phyloP scores from a whole-genome alignment of 2,888 invertebrate species.

The Trichopoda pennipes region DNA sequence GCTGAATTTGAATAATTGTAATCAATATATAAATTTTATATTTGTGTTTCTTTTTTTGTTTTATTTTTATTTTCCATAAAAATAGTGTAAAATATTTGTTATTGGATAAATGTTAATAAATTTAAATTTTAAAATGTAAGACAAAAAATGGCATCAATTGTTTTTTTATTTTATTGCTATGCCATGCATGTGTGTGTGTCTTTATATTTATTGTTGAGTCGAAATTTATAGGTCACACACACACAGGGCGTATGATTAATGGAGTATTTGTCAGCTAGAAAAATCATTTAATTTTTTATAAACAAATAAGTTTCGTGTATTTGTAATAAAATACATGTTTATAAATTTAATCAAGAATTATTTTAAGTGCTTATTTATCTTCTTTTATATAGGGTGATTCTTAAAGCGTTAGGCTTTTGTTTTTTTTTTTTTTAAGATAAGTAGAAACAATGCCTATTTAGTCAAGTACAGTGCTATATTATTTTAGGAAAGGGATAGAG shows the following conservation, averaged over 20 bases:
- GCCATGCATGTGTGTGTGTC: neutral
- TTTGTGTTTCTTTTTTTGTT: constrained; percentile 22
- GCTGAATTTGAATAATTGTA: constrained; percentile 49
- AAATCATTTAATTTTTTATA: neutral
- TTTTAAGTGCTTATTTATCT: constrained; percentile 3
- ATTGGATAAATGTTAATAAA: constrained; percentile 28
- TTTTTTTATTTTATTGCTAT: neutral
- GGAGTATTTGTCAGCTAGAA: neutral
- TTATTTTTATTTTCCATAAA: no score
- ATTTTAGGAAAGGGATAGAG: no score
- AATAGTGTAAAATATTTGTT: constrained; percentile 10
- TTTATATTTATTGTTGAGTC: constrained; percentile 17
- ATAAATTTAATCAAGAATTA: neutral
- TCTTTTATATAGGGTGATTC: neutral
- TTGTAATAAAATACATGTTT: neutral
- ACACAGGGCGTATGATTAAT: constrained; percentile 47
- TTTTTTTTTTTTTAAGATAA: no score
- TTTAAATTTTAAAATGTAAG: neutral
- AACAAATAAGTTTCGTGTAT: neutral
- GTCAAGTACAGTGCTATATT: no score
- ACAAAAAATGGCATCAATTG: neutral
- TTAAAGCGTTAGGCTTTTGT: neutral
- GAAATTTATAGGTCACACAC: constrained; percentile 48
- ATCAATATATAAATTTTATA: constrained; percentile 38
- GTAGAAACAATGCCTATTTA: no score